Conservation (phyloP, 1,140 invertebrate species). For the Drosophila cardini region DNA sequence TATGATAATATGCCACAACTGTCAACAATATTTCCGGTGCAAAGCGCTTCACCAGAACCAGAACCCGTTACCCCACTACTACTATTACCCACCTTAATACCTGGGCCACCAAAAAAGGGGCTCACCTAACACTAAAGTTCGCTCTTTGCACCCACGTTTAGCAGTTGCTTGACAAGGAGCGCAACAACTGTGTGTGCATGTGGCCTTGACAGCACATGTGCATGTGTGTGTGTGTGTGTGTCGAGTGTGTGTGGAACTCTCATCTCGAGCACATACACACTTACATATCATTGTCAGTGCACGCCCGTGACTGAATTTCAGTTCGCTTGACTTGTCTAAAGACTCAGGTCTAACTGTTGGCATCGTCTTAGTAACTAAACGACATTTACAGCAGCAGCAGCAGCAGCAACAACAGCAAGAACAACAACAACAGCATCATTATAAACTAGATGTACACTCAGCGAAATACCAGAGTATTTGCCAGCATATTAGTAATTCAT, state of each 20-base stretch:
- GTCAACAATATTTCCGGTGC: conserved; percentile 76
- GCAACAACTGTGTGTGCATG: conserved; percentile 31
- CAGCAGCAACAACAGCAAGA: conserved; percentile 41
- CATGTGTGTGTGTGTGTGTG: conserved; percentile 14
- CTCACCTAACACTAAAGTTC: too few relatives aligned
- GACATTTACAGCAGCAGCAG: conserved; percentile 50
- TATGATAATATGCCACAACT: conserved; percentile 82
- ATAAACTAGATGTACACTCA: conserved; percentile 65
- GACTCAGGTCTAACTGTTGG: conserved; percentile 73
- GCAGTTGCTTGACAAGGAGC: conserved; percentile 5
- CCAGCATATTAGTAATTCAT: neutral
- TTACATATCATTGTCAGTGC: conserved; percentile 67
- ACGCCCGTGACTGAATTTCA: conserved; percentile 60
- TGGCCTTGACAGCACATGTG: conserved; percentile 47
- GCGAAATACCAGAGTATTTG: conserved; percentile 3
- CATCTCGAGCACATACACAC: conserved; percentile 59
- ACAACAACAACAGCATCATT: conserved; percentile 63
- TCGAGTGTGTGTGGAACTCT: conserved; percentile 27
- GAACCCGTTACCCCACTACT: neutral
- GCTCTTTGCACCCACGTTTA: neutral
- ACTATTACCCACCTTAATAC: too few relatives aligned
- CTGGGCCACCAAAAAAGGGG: too few relatives aligned
- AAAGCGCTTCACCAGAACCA: conserved; percentile 11
- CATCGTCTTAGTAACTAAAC: conserved; percentile 76
- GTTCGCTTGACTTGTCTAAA: conserved; percentile 76